Evolutionary conservation across 2,888 invertebrate genomes (phyloP).

Genomic region (Stratiomys singularior): DNA sequence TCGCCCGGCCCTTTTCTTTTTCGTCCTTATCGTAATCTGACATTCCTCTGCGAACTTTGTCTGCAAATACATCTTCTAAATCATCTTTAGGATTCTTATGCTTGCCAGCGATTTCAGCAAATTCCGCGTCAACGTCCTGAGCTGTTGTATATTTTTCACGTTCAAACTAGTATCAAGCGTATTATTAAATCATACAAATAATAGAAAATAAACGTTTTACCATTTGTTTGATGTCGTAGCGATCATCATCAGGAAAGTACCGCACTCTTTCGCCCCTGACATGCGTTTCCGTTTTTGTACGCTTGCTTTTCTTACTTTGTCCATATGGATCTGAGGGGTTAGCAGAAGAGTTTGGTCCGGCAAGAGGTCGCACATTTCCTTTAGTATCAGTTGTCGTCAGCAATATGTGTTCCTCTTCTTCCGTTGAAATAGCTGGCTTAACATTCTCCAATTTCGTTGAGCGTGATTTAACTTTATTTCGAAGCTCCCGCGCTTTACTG

Average conservation of each 20-base stretch:
- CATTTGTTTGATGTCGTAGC: slow-evolving; percentile 85
- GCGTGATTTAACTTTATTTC: slow-evolving; percentile 52
- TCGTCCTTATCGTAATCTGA: slow-evolving; percentile 72
- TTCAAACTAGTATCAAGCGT: slow-evolving; percentile 72
- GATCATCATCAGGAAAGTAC: slow-evolving; percentile 92
- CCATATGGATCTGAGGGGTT: neutral
- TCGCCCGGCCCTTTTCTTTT: slow-evolving; percentile 73
- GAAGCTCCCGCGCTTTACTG: slow-evolving; percentile 73
- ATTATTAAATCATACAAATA: slow-evolving; percentile 1
- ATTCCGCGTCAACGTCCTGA: slow-evolving; percentile 82
- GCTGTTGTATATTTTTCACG: slow-evolving; percentile 82
- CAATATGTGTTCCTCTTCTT: slow-evolving; percentile 69
- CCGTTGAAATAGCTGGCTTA: slow-evolving; percentile 34
- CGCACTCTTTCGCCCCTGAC: slow-evolving; percentile 76
- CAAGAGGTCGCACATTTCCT: slow-evolving; percentile 77
- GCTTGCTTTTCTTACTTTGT: slow-evolving; percentile 48
- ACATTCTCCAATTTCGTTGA: neutral
- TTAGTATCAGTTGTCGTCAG: slow-evolving; percentile 75
- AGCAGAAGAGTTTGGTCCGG: slow-evolving; percentile 55
- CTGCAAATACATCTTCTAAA: slow-evolving; percentile 86
- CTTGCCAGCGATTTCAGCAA: slow-evolving; percentile 78
- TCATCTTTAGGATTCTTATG: slow-evolving; percentile 74
- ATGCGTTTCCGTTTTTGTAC: slow-evolving; percentile 76
- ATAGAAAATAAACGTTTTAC: slow-evolving; percentile 64
- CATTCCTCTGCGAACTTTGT: slow-evolving; percentile 76